Conservation (phyloP, 2,888 invertebrate species). For the Luperina testacea region DNA sequence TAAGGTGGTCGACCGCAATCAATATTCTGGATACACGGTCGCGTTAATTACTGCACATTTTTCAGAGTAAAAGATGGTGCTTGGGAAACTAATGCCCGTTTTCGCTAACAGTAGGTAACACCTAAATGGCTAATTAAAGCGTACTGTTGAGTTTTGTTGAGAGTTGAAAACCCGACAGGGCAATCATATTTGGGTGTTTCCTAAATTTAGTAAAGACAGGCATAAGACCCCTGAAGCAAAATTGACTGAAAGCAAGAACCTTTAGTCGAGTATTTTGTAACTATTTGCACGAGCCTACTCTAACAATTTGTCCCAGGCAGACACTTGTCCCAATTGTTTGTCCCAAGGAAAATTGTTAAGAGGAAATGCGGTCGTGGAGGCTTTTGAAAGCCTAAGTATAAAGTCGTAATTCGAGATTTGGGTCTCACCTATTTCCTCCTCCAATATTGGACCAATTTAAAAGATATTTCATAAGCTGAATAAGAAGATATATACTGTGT, state of each 20-base stretch:
- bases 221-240: conserved; percentile 10
- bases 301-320: conserved; percentile 28
- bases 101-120: neutral
- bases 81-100: conserved; percentile 11
- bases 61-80: conserved; percentile 30
- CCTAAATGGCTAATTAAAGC: neutral
- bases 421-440: too few species aligned
- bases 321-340: conserved; percentile 23
- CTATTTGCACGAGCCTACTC: conserved; percentile 34
- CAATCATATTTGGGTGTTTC: neutral
- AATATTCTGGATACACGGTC: conserved; percentile 54
- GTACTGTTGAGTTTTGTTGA: neutral
- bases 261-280: conserved; percentile 29
- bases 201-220: neutral
- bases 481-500: too few species aligned
- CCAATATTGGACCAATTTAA: too few species aligned
- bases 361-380: too few species aligned
- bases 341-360: conserved; percentile 10
- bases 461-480: too few species aligned
- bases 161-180: neutral
- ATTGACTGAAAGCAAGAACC: conserved; percentile 12
- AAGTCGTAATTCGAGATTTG: too few species aligned
- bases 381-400: too few species aligned
- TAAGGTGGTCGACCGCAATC: conserved; percentile 55
- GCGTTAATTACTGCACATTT: conserved; percentile 58